These are phyloP conservation scores for Aelia acuminata DNA, from an alignment of 2,888 invertebrate genomes.

Conservation along the genomic window DNA sequence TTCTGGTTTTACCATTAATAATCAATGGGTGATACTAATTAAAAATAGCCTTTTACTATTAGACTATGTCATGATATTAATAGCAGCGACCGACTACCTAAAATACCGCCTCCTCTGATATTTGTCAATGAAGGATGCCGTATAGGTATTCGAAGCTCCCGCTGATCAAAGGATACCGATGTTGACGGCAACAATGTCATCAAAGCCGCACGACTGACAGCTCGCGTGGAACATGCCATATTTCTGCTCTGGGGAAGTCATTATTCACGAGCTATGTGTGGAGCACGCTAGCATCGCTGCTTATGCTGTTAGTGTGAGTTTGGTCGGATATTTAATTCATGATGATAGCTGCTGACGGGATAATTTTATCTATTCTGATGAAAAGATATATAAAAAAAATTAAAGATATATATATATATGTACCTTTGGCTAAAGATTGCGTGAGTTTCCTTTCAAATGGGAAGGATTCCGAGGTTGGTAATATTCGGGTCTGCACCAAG, in stretches of 20 bases:
- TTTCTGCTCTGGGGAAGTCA: not conserved
- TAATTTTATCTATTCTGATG: not conserved
- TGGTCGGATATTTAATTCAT: not conserved
- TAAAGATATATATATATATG: not conserved
- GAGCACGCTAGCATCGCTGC: not conserved
- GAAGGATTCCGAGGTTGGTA: not conserved
- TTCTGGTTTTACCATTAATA: too few relatives aligned
- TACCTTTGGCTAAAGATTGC: not conserved
- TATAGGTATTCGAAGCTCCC: conserved; percentile 14
- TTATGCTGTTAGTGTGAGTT: not conserved
- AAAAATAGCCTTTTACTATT: not conserved
- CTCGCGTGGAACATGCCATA: conserved; percentile 40
- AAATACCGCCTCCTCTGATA: not conserved
- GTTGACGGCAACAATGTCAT: conserved; percentile 45
- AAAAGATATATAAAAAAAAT: not conserved
- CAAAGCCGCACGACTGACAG: conserved; percentile 34
- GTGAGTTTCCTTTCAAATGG: not conserved
- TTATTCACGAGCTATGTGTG: conserved; percentile 34
- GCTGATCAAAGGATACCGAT: conserved; percentile 11
- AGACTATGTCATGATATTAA: not conserved
- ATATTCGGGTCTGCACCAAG: too few relatives aligned
- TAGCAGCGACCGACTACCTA: not conserved
- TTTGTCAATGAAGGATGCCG: conserved; percentile 11
- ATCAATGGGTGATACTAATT: too few relatives aligned
- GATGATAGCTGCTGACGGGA: not conserved